phyloP scores from a whole-genome alignment of 1,140 invertebrate species.

The Leptoteleia sp. region DNA sequence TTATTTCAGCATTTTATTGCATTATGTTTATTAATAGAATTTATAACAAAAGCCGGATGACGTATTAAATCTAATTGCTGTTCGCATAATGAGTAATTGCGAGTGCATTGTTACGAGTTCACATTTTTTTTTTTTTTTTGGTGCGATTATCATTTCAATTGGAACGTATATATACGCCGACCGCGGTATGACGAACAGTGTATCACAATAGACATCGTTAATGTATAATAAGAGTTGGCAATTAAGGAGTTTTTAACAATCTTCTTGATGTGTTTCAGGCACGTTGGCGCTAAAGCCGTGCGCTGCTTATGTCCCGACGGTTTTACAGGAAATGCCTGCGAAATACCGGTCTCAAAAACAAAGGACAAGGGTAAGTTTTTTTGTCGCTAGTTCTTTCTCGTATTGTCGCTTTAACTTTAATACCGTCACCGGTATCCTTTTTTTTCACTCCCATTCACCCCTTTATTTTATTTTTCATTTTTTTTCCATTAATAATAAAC shows the following conservation, averaged over 20 bases:
- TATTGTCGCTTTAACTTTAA: slow-evolving; percentile 50
- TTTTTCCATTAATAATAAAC: slow-evolving; percentile 45
- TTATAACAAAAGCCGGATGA: slow-evolving; percentile 1
- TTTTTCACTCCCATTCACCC: slow-evolving; percentile 15
- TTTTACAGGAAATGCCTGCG: slow-evolving; percentile 86
- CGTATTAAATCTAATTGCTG: slow-evolving; percentile 23
- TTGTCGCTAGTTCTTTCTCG: slow-evolving; percentile 37
- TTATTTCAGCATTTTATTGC: not conserved
- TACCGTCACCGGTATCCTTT: slow-evolving; percentile 30
- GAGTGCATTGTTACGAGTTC: slow-evolving; percentile 31
- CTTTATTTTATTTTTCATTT: slow-evolving; percentile 7
- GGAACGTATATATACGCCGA: slow-evolving; percentile 26
- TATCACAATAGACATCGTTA: slow-evolving; percentile 57
- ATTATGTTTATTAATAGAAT: slow-evolving; percentile 3
- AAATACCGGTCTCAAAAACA: slow-evolving; percentile 82
- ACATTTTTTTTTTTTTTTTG: slow-evolving; percentile 39
- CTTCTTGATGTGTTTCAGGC: slow-evolving; percentile 81
- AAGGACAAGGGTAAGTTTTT: slow-evolving; percentile 69
- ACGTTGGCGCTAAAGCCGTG: slow-evolving; percentile 86
- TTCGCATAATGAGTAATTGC: slow-evolving; percentile 36
- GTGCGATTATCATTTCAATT: slow-evolving; percentile 46
- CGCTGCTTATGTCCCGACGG: slow-evolving; percentile 85
- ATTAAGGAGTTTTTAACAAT: slow-evolving; percentile 60
- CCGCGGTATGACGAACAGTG: slow-evolving; percentile 34
- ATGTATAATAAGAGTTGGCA: slow-evolving; percentile 53